Conservation (phyloP, 2,888 invertebrate genomes). For the Dioctria rufipes region DNA sequence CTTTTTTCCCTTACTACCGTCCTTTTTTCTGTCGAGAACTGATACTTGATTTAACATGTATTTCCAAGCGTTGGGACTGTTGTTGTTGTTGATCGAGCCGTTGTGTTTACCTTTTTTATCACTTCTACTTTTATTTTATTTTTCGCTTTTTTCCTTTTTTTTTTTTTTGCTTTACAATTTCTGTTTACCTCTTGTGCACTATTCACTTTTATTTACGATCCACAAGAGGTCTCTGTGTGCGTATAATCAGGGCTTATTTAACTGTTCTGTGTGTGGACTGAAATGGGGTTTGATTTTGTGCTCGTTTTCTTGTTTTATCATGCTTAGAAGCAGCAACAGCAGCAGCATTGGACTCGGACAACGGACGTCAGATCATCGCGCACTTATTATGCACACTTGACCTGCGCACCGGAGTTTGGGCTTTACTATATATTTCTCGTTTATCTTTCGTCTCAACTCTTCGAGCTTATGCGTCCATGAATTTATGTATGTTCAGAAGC, state of each 20-base stretch:
- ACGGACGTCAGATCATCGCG: slow-evolving; percentile 23
- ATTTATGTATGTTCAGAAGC: slow-evolving; percentile 25
- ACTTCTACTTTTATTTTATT: slow-evolving; percentile 16
- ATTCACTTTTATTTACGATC: slow-evolving; percentile 45
- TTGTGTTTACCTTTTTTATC: slow-evolving; percentile 51
- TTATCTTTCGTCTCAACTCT: not conserved
- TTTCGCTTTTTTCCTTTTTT: too few relatives aligned
- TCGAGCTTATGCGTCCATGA: slow-evolving; percentile 4
- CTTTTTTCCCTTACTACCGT: slow-evolving; percentile 27
- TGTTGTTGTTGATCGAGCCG: not conserved
- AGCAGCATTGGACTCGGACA: too few relatives aligned
- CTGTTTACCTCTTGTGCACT: slow-evolving; percentile 37
- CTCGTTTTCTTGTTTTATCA: not conserved
- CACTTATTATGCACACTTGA: slow-evolving; percentile 51
- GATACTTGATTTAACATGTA: slow-evolving; percentile 51
- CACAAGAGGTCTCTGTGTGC: slow-evolving; percentile 27
- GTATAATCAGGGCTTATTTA: slow-evolving; percentile 35
- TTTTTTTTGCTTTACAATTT: not conserved
- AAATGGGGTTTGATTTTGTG: not conserved
- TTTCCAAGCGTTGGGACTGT: not conserved
- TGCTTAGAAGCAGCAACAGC: not conserved
- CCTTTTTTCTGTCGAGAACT: slow-evolving; percentile 50
- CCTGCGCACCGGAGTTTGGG: slow-evolving; percentile 23
- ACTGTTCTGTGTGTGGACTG: slow-evolving; percentile 43
- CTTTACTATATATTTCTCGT: not conserved